Evolutionary conservation across 2,113 vertebrate genomes (phyloP).

Genomic region (Serilophus lunatus): DNA sequence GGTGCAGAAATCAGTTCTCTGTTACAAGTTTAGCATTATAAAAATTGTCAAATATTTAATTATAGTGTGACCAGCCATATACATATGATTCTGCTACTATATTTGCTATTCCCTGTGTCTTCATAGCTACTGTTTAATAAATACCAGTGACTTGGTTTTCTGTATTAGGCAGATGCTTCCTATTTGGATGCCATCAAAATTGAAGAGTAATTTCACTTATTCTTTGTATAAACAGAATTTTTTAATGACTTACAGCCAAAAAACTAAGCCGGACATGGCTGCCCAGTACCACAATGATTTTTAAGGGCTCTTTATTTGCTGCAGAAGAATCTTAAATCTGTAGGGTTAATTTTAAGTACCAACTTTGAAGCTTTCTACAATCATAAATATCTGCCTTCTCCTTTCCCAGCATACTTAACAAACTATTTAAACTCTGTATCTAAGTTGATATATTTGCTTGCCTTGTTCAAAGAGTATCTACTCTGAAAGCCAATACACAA

Average conservation of each 20-base stretch:
- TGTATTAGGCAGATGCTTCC: neutral
- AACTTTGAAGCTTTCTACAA: neutral
- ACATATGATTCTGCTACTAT: neutral
- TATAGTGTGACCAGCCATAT: neutral
- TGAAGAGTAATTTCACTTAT: neutral
- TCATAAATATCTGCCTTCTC: neutral
- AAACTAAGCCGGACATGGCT: neutral
- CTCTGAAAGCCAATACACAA: neutral
- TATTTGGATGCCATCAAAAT: neutral
- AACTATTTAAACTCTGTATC: neutral
- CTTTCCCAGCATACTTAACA: neutral
- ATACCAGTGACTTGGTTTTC: neutral
- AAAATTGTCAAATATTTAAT: neutral
- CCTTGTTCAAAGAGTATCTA: neutral
- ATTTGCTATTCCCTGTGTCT: neutral
- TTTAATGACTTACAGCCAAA: neutral
- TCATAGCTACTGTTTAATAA: neutral
- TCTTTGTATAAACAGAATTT: neutral
- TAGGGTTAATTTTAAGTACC: neutral
- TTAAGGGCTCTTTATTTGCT: neutral
- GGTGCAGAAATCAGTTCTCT: neutral
- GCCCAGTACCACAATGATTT: neutral
- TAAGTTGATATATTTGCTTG: neutral
- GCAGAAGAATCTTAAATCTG: neutral
- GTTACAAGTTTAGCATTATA: neutral